Percentiles rank a stretch among this genome's conserved stretches.
phyloP scores from a whole-genome alignment of 2,888 invertebrate genomes.

The Drosophila sordidula region DNA sequence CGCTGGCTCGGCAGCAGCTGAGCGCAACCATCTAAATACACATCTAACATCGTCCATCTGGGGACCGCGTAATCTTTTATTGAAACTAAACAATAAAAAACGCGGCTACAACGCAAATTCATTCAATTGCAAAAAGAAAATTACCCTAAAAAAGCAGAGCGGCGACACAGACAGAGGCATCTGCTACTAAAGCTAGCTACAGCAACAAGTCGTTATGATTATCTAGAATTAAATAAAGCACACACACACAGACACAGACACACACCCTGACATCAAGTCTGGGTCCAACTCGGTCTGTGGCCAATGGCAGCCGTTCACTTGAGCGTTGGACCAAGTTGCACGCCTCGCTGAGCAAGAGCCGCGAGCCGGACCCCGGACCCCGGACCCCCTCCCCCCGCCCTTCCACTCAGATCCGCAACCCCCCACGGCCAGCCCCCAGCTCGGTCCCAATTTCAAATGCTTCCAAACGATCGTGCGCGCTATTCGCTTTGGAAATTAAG shows the following conservation, averaged over 20 bases:
- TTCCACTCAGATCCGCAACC: slow-evolving; percentile 20
- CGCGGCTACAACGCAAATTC: slow-evolving; percentile 80
- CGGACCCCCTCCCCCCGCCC: background rate
- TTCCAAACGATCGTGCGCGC: slow-evolving; percentile 46
- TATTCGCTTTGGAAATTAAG: slow-evolving; percentile 79
- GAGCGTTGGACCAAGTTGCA: slow-evolving; percentile 79
- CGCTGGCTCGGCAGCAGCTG: slow-evolving; percentile 46
- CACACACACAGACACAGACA: slow-evolving; percentile 44
- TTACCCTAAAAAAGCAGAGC: slow-evolving; percentile 66
- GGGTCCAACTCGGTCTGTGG: slow-evolving; percentile 37
- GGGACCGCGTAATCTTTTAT: slow-evolving; percentile 71
- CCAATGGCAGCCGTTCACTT: slow-evolving; percentile 69
- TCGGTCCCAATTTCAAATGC: slow-evolving; percentile 26
- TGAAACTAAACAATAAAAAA: slow-evolving; percentile 56
- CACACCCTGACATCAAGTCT: slow-evolving; percentile 29
- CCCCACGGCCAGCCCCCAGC: background rate
- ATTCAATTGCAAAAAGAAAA: slow-evolving; percentile 82
- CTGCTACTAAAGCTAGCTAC: slow-evolving; percentile 38
- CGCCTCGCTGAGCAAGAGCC: slow-evolving; percentile 79
- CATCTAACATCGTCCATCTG: slow-evolving; percentile 66
- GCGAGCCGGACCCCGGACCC: slow-evolving; percentile 23
- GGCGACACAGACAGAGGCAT: slow-evolving; percentile 42
- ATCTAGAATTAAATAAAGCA: slow-evolving; percentile 78
- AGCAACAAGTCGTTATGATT: slow-evolving; percentile 78
- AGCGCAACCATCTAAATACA: slow-evolving; percentile 78